Conservation (phyloP, 2,113 vertebrate genomes). For the Solenodon paradoxus region DNA sequence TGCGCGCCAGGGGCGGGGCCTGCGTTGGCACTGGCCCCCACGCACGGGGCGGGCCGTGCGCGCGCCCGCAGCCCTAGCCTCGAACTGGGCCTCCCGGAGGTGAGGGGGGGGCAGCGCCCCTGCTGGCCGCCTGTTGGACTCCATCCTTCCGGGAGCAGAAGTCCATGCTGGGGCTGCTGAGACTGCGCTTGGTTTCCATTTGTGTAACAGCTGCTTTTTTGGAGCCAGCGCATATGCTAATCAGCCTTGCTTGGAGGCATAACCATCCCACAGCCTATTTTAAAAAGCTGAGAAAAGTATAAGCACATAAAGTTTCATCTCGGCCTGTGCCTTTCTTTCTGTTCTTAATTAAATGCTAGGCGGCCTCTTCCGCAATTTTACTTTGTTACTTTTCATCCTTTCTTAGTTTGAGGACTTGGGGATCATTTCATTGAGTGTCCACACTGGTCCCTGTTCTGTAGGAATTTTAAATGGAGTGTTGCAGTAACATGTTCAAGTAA, state of each 20-base stretch:
- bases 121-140: slow-evolving; percentile 78
- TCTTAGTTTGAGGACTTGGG: not conserved
- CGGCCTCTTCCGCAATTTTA: not conserved
- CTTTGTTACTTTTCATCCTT: not conserved
- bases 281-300: not conserved
- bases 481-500: not conserved
- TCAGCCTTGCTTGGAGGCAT: slow-evolving; percentile 51
- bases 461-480: not conserved
- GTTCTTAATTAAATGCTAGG: not conserved
- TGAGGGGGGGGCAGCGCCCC: slow-evolving; percentile 56
- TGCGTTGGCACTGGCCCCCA: not conserved
- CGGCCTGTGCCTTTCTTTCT: not conserved
- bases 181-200: slow-evolving; percentile 66
- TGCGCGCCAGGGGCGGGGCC: not conserved
- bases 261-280: not conserved
- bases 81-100: not conserved
- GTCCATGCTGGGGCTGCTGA: slow-evolving; percentile 7
- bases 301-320: not conserved
- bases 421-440: not conserved
- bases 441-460: not conserved
- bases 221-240: slow-evolving; percentile 43
- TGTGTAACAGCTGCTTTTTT: slow-evolving; percentile 10
- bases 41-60: not conserved
- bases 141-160: slow-evolving; percentile 71
- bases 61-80: not conserved